Evolutionary conservation across 2,888 invertebrate species (phyloP).

Genomic region (Gnatocerus cornutus): DNA sequence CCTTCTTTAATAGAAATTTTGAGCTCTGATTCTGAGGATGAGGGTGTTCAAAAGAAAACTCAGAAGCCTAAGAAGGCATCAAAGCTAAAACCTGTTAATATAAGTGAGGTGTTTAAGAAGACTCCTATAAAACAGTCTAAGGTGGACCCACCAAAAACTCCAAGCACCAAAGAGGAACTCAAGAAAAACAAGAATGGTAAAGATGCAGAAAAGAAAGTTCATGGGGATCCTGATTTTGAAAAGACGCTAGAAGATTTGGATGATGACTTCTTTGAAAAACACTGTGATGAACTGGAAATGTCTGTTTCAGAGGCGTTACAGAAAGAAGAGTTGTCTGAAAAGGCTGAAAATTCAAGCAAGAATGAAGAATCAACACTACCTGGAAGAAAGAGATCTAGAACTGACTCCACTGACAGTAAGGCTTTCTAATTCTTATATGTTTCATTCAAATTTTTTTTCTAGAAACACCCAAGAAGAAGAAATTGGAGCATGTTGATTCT

Average conservation of each 20-base stretch:
- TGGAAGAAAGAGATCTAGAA: conserved; percentile 39
- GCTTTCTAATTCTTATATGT: not conserved
- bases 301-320: conserved; percentile 60
- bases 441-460: conserved; percentile 22
- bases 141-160: conserved; percentile 61
- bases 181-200: conserved; percentile 55
- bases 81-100: conserved; percentile 71
- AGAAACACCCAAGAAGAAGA: conserved; percentile 64
- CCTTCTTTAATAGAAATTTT: conserved; percentile 16
- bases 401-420: conserved; percentile 28
- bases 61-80: conserved; percentile 60
- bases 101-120: conserved; percentile 75
- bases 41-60: conserved; percentile 56
- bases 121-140: conserved; percentile 75
- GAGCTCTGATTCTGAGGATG: conserved; percentile 16
- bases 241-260: conserved; percentile 80
- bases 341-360: conserved; percentile 10
- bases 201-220: conserved; percentile 67
- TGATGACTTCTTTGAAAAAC: conserved; percentile 58
- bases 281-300: conserved; percentile 61
- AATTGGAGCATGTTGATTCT: conserved; percentile 64
- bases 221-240: conserved; percentile 82
- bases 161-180: conserved; percentile 49
- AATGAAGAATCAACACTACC: not conserved
- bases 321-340: conserved; percentile 37